Base-by-base conservation (phyloP, 2,797 vertebrate genomes). In the Cyprinella venusta region DNA sequence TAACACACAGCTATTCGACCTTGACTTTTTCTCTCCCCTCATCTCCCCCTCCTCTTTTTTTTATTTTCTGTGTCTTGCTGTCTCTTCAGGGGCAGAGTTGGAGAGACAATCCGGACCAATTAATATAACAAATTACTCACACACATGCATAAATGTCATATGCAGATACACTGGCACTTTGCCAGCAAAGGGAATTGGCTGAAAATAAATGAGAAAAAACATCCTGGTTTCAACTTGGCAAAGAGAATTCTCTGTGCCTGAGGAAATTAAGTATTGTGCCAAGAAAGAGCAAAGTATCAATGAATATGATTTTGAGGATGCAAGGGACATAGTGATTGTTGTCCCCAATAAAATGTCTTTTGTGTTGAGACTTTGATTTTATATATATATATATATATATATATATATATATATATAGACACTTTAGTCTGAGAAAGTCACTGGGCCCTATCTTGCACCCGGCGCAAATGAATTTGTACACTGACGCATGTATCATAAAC, bases 51-150 rank as follows among this genome's bases (percentile, higher is more conserved):
- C 30, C 30, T 36, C 48, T 10, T 24, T 18, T 36, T 76, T 70
- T 26, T 48, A 26, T 45, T 74, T 68, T 63, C 59, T 36, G 4
- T 56, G 21, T 52, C 50, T 83, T 56, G 26, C 52, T 59, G 71
- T 50, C 48, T 67, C 76, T 63, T 64, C 64, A 33, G 65, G 77
- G 79, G 71, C 82, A 87, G 71, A 87, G 75, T 79, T 82, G 74
- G 36, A 50, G 81, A 87, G 87, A 82, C 76, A 74, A 79, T 76
- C 71, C 63, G 68, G 54, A 77, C 68, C 69, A 85, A 75, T 86
- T 86, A 83, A 81, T 81, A 79, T 82, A 89, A 79, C 83, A 86
- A 81, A 87, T 89, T 86, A 86, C 71, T 81, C n/a, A 42, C 63
- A 76, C 65, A 68, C 83, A 85, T 67, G 67, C 79, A 79, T 61